Percentiles rank a stretch among this genome's conserved stretches.
Conservation (phyloP, 2,888 invertebrate species). For the Nycteola revayana region DNA sequence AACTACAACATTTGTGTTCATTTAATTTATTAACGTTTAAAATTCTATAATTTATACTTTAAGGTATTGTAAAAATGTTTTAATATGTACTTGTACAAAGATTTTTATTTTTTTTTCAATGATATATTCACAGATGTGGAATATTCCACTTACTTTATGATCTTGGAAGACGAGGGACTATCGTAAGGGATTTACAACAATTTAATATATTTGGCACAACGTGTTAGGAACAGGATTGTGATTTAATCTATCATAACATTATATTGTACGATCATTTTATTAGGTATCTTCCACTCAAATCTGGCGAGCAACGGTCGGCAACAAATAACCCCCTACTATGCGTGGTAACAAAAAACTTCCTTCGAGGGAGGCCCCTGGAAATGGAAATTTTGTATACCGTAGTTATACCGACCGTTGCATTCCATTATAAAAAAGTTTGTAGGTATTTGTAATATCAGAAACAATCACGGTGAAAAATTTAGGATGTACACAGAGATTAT, state of each 20-base stretch:
- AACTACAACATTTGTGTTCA: slow-evolving; percentile 46
- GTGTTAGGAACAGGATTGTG: slow-evolving; percentile 65
- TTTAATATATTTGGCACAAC: slow-evolving; percentile 68
- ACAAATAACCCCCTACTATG: too few relatives aligned
- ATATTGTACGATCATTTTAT: slow-evolving; percentile 26
- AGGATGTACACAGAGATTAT: too few relatives aligned
- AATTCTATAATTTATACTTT: slow-evolving; percentile 59
- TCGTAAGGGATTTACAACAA: slow-evolving; percentile 49
- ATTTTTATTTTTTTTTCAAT: slow-evolving; percentile 55
- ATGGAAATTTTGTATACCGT: too few relatives aligned
- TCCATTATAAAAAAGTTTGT: too few relatives aligned
- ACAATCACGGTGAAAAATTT: too few relatives aligned
- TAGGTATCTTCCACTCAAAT: too few relatives aligned
- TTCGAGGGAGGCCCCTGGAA: too few relatives aligned
- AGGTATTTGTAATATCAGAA: too few relatives aligned
- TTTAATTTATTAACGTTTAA: slow-evolving; percentile 72
- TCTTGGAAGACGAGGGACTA: slow-evolving; percentile 75
- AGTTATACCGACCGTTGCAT: too few relatives aligned
- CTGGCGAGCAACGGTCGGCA: too few relatives aligned
- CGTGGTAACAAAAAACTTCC: too few relatives aligned
- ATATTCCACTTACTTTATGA: slow-evolving; percentile 43
- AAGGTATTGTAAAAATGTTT: slow-evolving; percentile 74
- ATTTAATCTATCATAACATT: slow-evolving; percentile 31
- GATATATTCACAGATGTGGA: slow-evolving; percentile 35
- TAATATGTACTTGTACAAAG: slow-evolving; percentile 72